A percentile compares a stretch with the other conserved stretches of the same genome.
These are phyloP conservation scores for Eupithecia exiguata DNA, from an alignment of 2,888 invertebrate genomes.

Conservation along the genomic window DNA sequence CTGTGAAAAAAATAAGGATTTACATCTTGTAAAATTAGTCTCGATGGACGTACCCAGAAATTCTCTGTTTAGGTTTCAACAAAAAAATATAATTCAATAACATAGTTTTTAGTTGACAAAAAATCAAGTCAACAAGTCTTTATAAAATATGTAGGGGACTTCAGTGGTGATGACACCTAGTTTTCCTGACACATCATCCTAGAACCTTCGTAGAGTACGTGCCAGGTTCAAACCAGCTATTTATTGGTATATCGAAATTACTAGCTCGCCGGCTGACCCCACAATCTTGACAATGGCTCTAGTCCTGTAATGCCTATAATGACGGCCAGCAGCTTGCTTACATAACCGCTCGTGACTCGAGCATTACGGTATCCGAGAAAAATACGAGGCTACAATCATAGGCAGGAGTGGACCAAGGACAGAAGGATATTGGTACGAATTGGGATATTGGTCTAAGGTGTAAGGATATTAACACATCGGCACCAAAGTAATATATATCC, in stretches of 20 bases:
- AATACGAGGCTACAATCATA: conserved; percentile 65
- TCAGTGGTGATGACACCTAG: neutral
- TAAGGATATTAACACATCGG: no score
- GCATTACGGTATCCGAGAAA: conserved; percentile 82
- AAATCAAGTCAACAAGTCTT: no score
- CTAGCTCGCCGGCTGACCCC: conserved; percentile 79
- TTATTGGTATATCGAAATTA: conserved; percentile 80
- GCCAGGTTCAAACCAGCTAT: conserved; percentile 60
- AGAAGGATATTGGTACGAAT: neutral
- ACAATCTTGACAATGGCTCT: conserved; percentile 83
- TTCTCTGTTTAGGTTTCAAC: no score
- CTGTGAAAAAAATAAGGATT: no score
- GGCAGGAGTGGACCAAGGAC: conserved; percentile 6
- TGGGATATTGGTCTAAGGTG: no score
- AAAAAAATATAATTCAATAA: no score
- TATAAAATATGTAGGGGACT: no score
- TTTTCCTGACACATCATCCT: neutral
- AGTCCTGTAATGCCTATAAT: conserved; percentile 80
- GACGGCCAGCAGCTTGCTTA: conserved; percentile 80
- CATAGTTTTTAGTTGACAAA: no score
- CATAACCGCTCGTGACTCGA: conserved; percentile 83
- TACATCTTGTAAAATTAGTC: no score
- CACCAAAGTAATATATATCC: no score
- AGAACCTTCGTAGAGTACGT: conserved; percentile 17
- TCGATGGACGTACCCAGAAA: no score